Evolutionary conservation across 2,113 vertebrate genomes (phyloP).

Genomic region (Gymnocephalus cernua): DNA sequence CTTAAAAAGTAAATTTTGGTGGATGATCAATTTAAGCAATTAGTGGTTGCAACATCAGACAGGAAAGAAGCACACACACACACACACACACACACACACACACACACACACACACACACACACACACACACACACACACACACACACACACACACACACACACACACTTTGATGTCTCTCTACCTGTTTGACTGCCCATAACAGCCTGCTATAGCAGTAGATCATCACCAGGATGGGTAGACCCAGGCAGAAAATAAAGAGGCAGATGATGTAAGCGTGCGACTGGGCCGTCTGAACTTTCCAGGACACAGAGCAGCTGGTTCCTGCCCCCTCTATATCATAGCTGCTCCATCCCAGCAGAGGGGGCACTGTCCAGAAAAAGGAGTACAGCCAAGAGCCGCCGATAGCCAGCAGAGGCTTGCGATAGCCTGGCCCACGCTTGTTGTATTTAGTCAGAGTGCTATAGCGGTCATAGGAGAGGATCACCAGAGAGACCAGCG

Average conservation of each 20-base stretch:
- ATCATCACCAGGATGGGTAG: slow-evolving; percentile 88
- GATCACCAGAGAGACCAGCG: slow-evolving; percentile 89
- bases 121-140: no score
- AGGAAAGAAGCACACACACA: background rate
- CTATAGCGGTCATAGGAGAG: slow-evolving; percentile 92
- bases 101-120: background rate
- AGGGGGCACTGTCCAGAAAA: slow-evolving; percentile 91
- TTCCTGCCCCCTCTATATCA: slow-evolving; percentile 88
- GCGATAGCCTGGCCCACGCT: slow-evolving; percentile 79
- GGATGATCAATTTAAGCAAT: background rate
- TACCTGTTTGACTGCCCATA: slow-evolving; percentile 90
- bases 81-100: no score
- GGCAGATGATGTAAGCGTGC: slow-evolving; percentile 89
- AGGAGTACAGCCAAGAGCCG: slow-evolving; percentile 89
- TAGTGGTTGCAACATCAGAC: background rate
- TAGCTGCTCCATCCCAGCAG: slow-evolving; percentile 93
- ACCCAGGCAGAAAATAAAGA: slow-evolving; percentile 91
- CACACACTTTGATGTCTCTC: background rate
- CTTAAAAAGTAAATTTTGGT: background rate
- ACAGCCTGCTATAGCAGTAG: slow-evolving; percentile 89
- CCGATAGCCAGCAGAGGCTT: slow-evolving; percentile 87
- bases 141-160: no score
- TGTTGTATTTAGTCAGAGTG: slow-evolving; percentile 89
- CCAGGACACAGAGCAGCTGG: slow-evolving; percentile 91
- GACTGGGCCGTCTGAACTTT: slow-evolving; percentile 82